Percentiles rank a stretch among this genome's conserved stretches.
phyloP scores from a whole-genome alignment of 2,113 vertebrate species.

The Oryzias celebensis region DNA sequence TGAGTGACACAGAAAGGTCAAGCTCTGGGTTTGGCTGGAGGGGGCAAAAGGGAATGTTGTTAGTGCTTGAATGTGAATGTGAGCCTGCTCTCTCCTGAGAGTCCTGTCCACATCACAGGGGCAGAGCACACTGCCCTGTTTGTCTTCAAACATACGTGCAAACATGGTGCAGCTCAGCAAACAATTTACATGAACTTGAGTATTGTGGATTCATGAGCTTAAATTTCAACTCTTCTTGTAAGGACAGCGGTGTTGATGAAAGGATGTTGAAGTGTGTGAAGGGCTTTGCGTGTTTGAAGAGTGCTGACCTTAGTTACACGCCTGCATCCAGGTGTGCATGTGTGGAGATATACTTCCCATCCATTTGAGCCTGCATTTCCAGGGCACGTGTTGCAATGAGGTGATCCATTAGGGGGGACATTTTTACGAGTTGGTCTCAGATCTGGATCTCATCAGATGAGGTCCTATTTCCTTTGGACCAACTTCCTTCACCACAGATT shows the following conservation, averaged over 20 bases:
- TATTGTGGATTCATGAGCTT: slow-evolving; percentile 65
- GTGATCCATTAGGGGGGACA: slow-evolving; percentile 71
- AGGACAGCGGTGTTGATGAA: slow-evolving; percentile 51
- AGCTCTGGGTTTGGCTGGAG: slow-evolving; percentile 57
- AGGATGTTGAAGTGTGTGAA: slow-evolving; percentile 28
- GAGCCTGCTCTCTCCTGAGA: slow-evolving; percentile 60
- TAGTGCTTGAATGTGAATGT: slow-evolving; percentile 51
- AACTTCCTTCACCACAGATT: slow-evolving; percentile 66
- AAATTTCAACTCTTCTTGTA: slow-evolving; percentile 51
- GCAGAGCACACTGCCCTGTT: slow-evolving; percentile 48
- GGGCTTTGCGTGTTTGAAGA: background rate
- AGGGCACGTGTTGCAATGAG: slow-evolving; percentile 27
- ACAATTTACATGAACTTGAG: slow-evolving; percentile 64
- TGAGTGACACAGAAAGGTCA: slow-evolving; percentile 76
- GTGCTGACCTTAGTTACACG: slow-evolving; percentile 15
- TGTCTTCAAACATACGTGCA: slow-evolving; percentile 58
- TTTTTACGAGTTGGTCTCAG: slow-evolving; percentile 69
- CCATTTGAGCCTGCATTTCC: slow-evolving; percentile 23
- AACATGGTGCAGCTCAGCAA: slow-evolving; percentile 61
- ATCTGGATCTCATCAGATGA: slow-evolving; percentile 69
- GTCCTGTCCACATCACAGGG: slow-evolving; percentile 69
- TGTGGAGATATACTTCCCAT: slow-evolving; percentile 19
- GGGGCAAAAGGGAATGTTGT: slow-evolving; percentile 49
- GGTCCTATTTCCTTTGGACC: slow-evolving; percentile 72
- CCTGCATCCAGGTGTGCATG: slow-evolving; percentile 12